Percentiles rank a stretch among this genome's conserved stretches.
Conservation (phyloP, 2,113 vertebrate genomes). For the Eretmochelys imbricata region DNA sequence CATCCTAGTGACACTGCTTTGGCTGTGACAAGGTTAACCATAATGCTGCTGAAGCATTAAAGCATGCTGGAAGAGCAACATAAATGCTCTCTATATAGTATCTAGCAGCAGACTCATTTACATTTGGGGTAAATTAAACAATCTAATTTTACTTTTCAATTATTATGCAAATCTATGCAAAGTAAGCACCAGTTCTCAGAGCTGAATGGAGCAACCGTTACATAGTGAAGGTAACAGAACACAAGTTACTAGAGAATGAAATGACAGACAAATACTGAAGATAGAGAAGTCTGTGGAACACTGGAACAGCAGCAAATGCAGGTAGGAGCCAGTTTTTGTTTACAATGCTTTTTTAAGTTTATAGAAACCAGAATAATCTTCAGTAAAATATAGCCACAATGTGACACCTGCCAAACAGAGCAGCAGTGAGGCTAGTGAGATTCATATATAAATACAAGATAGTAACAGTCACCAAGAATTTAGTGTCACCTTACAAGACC, state of each 20-base stretch:
- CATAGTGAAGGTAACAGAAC: not conserved
- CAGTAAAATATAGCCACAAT: not conserved
- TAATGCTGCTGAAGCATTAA: not conserved
- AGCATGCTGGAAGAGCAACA: not conserved
- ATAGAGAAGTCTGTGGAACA: not conserved
- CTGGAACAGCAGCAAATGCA: conserved; percentile 22
- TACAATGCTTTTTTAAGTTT: not conserved
- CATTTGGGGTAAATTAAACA: not conserved
- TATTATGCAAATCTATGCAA: conserved; percentile 58
- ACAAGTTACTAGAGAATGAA: conserved; percentile 39
- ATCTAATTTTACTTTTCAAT: conserved; percentile 14
- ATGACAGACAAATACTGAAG: conserved; percentile 25
- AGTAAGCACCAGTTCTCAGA: not conserved
- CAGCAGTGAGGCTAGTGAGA: not conserved
- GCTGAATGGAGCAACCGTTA: conserved; percentile 52
- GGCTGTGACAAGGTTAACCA: not conserved
- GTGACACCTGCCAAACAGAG: not conserved
- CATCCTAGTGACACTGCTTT: not conserved
- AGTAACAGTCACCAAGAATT: rapidly evolving
- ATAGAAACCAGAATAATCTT: conserved; percentile 13
- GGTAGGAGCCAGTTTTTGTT: not conserved
- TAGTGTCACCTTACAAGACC: not conserved
- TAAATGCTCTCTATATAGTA: not conserved
- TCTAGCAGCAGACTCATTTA: not conserved
- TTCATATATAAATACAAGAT: rapidly evolving